Evolutionary conservation across 2,113 vertebrate genomes (phyloP), one percentile per base, ranked within the genome.

Genomic region (Phodopus roborovskii): DNA sequence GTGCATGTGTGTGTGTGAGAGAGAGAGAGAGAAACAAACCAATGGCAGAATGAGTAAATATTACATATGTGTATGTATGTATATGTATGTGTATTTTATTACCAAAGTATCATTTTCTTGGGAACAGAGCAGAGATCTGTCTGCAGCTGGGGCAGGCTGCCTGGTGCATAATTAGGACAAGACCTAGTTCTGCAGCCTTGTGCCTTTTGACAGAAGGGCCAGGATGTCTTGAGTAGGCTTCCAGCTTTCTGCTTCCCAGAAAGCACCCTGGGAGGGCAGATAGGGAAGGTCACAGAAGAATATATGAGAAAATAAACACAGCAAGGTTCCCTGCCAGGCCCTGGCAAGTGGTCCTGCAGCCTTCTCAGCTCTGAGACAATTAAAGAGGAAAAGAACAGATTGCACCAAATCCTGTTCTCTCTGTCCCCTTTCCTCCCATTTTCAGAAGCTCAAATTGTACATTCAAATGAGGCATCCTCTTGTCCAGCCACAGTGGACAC

Each of bases 271-370:
- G 68, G 56, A 66, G 71, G 36, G 15, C 36, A 91, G 78, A 95
- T 83, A 73, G 6, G 7, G 62, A 79, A 96, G 93, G 75, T 95
- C 64, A 9, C 0, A 7, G 79, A 50, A 73, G 45, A 92, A 62
- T 56, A 60, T 45, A 81, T 87, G 95, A 97, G 95, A 95, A 95
- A 94, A 83, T 92, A 94, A 96, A 96, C 96, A 96, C 39, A 79
- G 45, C 39, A 26, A 26, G 17, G 5, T 78, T 96, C 91, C 78
- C 91, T 68, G 26, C 70, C 62, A 88, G 78, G 48, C 62, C 42
- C 82, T 77, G 78, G 87, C 90, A 77, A 71, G 42, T 36, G 3
- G 7, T 22, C 9, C 7, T 28, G 42, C 83, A 86, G 20, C 33
- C 60, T 64, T 60, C 33, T n/a, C 62, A 12, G 24, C 77, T 70